A percentile compares a stretch with the other conserved stretches of the same genome.
phyloP scores from a whole-genome alignment of 35 echinoderm and acorn worm genomes.

The Ophiothrix spiculata region DNA sequence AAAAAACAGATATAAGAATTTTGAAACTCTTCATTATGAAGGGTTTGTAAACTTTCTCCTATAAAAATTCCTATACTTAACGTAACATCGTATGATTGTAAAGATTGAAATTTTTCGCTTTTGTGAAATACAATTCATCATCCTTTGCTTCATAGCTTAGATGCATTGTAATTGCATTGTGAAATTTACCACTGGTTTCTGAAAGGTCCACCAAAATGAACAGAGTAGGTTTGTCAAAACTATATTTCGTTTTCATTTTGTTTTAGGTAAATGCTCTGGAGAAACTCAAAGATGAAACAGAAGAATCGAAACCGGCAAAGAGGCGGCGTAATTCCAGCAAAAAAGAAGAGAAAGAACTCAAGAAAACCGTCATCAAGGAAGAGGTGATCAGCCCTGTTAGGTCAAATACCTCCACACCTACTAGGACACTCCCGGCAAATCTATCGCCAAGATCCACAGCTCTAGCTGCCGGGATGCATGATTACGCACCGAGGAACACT shows the following conservation, averaged over 20 bases:
- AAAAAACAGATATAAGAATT: too few relatives aligned
- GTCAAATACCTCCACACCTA: slow-evolving; percentile 45
- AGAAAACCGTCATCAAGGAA: neutral
- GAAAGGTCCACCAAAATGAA: too few relatives aligned
- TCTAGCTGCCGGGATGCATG: slow-evolving; percentile 69
- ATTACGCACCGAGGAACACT: slow-evolving; percentile 45
- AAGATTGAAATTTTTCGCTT: too few relatives aligned
- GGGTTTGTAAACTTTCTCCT: too few relatives aligned
- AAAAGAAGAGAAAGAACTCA: slow-evolving; percentile 13
- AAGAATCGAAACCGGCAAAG: neutral
- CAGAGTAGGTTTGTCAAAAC: neutral
- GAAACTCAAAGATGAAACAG: neutral
- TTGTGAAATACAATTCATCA: too few relatives aligned
- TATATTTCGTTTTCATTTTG: neutral
- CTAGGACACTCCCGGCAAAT: slow-evolving; percentile 38
- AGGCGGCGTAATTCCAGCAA: neutral
- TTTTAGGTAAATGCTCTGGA: neutral
- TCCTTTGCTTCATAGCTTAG: too few relatives aligned
- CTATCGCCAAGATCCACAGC: slow-evolving; percentile 46
- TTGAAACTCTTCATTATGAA: too few relatives aligned
- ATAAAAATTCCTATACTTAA: too few relatives aligned
- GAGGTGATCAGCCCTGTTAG: slow-evolving; percentile 46
- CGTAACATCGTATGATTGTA: too few relatives aligned
- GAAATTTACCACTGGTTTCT: too few relatives aligned
- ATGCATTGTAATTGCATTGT: too few relatives aligned